Evolutionary conservation across 2,797 vertebrate genomes (phyloP), one percentile per base, ranked within the genome.

Genomic region (Tolypeutes matacus): DNA sequence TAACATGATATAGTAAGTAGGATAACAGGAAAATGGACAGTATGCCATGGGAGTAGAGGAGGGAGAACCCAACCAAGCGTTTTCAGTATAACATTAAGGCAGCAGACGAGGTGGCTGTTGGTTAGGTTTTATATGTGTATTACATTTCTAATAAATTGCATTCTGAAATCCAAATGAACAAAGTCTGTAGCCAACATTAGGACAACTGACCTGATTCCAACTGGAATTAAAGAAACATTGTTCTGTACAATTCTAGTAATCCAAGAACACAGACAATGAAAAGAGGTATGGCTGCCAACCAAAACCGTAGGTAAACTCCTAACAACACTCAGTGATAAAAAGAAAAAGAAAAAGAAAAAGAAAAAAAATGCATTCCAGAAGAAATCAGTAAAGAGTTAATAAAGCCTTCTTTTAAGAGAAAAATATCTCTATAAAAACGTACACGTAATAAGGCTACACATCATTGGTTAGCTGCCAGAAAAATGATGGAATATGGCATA

Each of bases 381-480:
- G 21, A 89, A 94, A 96, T 34, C 95, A 94, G 77, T 10, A 36
- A 96, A 96, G 98, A 31, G 29, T 94, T 97, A 62, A 96, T 83
- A 89, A 92, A 20, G 46, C 6, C 60, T 93, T 87, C 27, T 95
- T 89, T 93, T 93, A 51, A 84, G 86, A 96, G 97, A 97, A 97
- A 98, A 98, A 98, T 96, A 97, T 97, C 97, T 96, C 97, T 89
- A 76, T 60, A 97, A 97, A 98, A 98, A 96, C 0, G 72, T 97
- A 96, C 94, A 87, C 80, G 95, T 95, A 98, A 98, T 98, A 97
- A 97, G 93, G 97, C 97, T 96, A 97, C 97, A 98, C 98, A 97
- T 98, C 98, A 94, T 97, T 97, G 98, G 98, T 97, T 94, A 98
- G 95, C 98, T 98, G 98, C 98, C 98, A 98, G 96, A 95, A 83